Evolutionary conservation across 2,113 vertebrate species (phyloP).

Genomic region (Spilogale gracilis): DNA sequence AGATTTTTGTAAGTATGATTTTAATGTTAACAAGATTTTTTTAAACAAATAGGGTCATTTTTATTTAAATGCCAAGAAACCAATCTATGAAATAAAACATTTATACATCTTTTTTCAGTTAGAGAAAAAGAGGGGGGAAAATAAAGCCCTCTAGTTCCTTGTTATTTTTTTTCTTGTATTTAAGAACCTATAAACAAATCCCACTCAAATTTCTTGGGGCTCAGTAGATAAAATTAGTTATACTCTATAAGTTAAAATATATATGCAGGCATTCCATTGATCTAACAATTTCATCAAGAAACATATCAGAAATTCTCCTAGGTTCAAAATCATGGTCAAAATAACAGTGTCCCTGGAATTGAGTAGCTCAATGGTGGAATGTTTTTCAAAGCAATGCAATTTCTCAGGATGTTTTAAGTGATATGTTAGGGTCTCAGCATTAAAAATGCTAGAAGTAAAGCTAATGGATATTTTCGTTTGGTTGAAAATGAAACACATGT

Average conservation of each 20-base stretch:
- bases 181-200: constrained; percentile 8
- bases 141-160: neutral
- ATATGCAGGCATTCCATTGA: neutral
- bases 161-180: constrained; percentile 6
- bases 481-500: neutral
- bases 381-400: neutral
- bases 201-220: neutral
- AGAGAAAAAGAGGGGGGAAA: constrained; percentile 7
- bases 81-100: constrained; percentile 36
- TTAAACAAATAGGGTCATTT: constrained; percentile 55
- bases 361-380: neutral
- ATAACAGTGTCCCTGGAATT: neutral
- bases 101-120: constrained; percentile 54
- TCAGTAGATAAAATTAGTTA: neutral
- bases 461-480: neutral
- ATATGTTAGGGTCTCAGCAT: neutral
- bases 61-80: constrained; percentile 51
- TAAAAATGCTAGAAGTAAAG: neutral
- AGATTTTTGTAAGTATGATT: constrained; percentile 57
- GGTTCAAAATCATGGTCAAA: neutral
- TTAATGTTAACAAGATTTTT: constrained; percentile 46
- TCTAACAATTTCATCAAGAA: neutral
- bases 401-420: neutral
- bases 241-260: neutral
- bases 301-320: neutral